These are phyloP conservation scores for Abscondita cerata DNA, from an alignment of 2,888 invertebrate genomes.

Conservation along the genomic window DNA sequence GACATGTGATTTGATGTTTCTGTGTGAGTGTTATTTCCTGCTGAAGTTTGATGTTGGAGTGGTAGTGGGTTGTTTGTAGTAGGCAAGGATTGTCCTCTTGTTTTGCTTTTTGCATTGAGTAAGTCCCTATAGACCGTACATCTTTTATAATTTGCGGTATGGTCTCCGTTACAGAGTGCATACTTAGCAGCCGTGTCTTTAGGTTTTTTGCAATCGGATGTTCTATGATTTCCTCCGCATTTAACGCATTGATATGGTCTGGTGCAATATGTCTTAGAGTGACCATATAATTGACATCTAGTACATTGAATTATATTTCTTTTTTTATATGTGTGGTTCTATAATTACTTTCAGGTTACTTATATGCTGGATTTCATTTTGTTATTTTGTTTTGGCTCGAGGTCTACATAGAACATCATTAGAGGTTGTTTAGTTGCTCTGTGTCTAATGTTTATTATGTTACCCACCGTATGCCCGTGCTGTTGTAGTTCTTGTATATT, in stretches of 20 bases:
- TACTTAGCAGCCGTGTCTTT: slow-evolving; percentile 11
- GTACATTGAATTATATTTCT: slow-evolving; percentile 13
- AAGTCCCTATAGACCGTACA: slow-evolving; percentile 11
- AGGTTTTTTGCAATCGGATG: too few relatives aligned
- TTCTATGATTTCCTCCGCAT: slow-evolving; percentile 13
- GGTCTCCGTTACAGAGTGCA: slow-evolving; percentile 8
- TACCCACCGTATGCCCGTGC: slow-evolving; percentile 12
- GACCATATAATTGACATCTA: slow-evolving; percentile 17
- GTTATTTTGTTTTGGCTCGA: slow-evolving; percentile 14
- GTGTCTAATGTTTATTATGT: slow-evolving; percentile 10
- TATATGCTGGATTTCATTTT: slow-evolving; percentile 14
- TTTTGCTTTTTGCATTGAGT: slow-evolving; percentile 5
- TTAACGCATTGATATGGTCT: slow-evolving; percentile 9
- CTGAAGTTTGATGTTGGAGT: too few relatives aligned
- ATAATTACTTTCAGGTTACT: slow-evolving; percentile 9
- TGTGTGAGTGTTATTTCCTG: too few relatives aligned
- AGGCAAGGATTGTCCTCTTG: too few relatives aligned
- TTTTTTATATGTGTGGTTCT: slow-evolving; percentile 16
- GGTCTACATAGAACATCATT: slow-evolving; percentile 8
- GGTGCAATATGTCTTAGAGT: slow-evolving; percentile 15
- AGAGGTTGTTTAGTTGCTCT: slow-evolving; percentile 12
- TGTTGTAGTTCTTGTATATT: slow-evolving; percentile 9
- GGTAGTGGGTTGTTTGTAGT: too few relatives aligned
- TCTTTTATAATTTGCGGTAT: slow-evolving; percentile 10
- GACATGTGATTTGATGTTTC: too few relatives aligned